A percentile compares a stretch with the other conserved stretches of the same genome.
Conservation (phyloP, 2,888 invertebrate genomes). For the Chouioia cunea region DNA sequence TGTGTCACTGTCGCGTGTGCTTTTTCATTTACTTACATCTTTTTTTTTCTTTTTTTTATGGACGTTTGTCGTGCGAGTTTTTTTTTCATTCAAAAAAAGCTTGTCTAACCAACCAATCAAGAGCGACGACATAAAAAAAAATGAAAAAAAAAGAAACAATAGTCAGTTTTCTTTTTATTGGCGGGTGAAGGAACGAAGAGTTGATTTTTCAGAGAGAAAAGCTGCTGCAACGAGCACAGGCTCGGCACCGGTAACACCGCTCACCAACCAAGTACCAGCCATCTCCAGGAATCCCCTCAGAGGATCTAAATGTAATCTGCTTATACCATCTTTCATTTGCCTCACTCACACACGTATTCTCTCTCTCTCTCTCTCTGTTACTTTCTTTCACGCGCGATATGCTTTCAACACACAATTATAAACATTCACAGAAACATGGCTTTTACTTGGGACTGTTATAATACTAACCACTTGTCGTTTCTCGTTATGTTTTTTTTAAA, state of each 20-base stretch:
- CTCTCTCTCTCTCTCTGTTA: conserved; percentile 25
- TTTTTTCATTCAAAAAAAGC: conserved; percentile 1
- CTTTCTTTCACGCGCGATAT: conserved; percentile 7
- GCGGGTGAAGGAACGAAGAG: conserved; percentile 9
- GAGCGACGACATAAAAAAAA: too few relatives aligned
- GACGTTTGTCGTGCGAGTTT: not conserved
- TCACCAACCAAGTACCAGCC: conserved; percentile 73
- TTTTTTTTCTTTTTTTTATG: conserved; percentile 9
- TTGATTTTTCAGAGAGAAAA: conserved; percentile 71
- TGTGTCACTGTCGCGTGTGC: conserved; percentile 27
- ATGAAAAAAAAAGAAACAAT: too few relatives aligned
- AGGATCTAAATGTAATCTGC: conserved; percentile 84
- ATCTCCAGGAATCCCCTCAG: conserved; percentile 83
- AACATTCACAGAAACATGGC: conserved; percentile 1
- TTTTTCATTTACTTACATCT: conserved; percentile 16
- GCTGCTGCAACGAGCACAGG: conserved; percentile 72
- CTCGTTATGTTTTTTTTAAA: conserved; percentile 1
- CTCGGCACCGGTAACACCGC: conserved; percentile 80
- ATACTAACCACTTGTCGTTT: not conserved
- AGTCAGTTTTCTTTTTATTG: conserved; percentile 20
- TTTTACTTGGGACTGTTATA: not conserved
- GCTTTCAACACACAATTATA: conserved; percentile 1
- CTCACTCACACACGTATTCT: conserved; percentile 22
- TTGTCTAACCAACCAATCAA: not conserved
- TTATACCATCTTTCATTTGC: conserved; percentile 58